Conservation (phyloP, 2,113 vertebrate genomes). For the Pandion haliaetus region DNA sequence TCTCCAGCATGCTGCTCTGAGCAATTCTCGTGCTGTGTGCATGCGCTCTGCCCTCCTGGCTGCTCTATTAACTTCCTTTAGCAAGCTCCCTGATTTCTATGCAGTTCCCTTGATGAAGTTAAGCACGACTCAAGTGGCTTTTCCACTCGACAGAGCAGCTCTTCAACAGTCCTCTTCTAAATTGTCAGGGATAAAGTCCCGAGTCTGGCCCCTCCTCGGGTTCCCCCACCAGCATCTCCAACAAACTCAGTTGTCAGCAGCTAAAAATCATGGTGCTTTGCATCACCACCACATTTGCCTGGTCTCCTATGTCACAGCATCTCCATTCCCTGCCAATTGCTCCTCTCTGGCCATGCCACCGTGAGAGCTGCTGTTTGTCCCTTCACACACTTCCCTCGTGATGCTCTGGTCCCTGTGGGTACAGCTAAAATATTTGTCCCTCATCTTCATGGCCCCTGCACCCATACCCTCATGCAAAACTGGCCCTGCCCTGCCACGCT, state of each 20-base stretch:
- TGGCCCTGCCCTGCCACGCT: rapidly evolving
- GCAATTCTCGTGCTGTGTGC: not conserved
- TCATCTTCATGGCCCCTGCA: not conserved
- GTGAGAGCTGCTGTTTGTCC: not conserved
- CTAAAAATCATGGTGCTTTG: not conserved
- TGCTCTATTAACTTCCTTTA: slow-evolving; percentile 36
- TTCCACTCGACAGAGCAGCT: not conserved
- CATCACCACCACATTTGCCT: not conserved
- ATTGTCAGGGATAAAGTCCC: not conserved
- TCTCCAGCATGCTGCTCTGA: slow-evolving; percentile 9
- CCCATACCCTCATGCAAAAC: not conserved
- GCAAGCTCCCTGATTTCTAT: slow-evolving; percentile 28
- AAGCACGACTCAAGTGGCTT: not conserved
- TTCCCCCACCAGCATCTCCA: not conserved
- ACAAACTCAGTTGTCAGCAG: not conserved
- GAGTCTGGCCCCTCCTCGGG: rapidly evolving
- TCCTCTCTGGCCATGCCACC: rapidly evolving
- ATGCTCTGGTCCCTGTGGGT: not conserved
- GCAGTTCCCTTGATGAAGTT: slow-evolving; percentile 38
- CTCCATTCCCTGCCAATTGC: not conserved
- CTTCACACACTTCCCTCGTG: not conserved
- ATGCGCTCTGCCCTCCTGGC: not conserved
- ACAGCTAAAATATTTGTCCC: not conserved
- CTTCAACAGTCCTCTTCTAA: not conserved
- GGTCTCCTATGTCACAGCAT: not conserved